Conservation (phyloP, 2,113 vertebrate species). For the Eubucco bourcierii region DNA sequence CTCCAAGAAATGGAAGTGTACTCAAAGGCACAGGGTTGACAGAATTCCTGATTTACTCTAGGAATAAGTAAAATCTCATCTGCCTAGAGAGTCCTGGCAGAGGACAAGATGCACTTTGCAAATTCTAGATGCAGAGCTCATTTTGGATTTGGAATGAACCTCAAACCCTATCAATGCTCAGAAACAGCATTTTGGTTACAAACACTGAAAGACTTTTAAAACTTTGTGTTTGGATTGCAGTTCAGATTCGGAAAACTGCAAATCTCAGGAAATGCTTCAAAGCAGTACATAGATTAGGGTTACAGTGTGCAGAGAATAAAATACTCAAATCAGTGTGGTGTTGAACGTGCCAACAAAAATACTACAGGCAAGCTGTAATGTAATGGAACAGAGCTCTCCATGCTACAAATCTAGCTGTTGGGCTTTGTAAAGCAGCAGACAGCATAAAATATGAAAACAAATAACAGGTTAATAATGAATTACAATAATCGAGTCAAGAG, state of each 20-base stretch:
- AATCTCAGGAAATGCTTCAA: slow-evolving; percentile 4
- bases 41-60: neutral
- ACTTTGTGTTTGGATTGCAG: neutral
- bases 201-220: neutral
- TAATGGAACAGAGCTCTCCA: neutral
- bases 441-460: slow-evolving; percentile 32
- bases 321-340: neutral
- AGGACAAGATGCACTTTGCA: neutral
- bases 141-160: neutral
- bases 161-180: neutral
- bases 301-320: slow-evolving; percentile 10
- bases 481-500: slow-evolving; percentile 9
- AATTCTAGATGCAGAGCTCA: neutral
- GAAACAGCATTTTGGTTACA: neutral
- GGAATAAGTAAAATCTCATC: neutral
- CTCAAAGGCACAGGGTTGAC: neutral
- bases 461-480: slow-evolving; percentile 61
- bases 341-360: slow-evolving; percentile 15
- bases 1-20: neutral
- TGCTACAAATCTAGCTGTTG: slow-evolving; percentile 9
- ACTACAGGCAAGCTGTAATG: neutral
- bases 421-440: slow-evolving; percentile 34
- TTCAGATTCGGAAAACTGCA: neutral
- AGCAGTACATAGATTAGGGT: neutral
- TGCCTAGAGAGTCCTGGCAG: neutral